A percentile compares a stretch with the other conserved stretches of the same genome.
Conservation (phyloP, 2,113 vertebrate genomes). For the Chauna torquata region DNA sequence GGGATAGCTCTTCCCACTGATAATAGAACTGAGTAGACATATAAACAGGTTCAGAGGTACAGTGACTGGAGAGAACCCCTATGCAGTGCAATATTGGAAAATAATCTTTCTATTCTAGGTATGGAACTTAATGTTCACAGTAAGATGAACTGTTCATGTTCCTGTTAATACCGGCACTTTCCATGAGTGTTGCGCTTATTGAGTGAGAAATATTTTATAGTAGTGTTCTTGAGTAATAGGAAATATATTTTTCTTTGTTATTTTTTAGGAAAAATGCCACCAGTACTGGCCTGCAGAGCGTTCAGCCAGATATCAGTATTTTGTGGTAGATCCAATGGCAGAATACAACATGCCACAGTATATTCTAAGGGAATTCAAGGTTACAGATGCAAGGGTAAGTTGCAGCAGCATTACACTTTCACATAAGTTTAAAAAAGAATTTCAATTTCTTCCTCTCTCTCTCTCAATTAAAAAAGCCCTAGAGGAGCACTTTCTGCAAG, state of each 20-base stretch:
- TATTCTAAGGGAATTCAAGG: slow-evolving; percentile 98
- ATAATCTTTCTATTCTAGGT: not conserved
- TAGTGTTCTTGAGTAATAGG: not conserved
- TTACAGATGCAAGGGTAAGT: slow-evolving; percentile 98
- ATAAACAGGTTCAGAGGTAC: not conserved
- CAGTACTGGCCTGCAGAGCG: slow-evolving; percentile 99
- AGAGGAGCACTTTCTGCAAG: not conserved
- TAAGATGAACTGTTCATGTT: not conserved
- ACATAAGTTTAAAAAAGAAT: not conserved
- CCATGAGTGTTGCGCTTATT: not conserved
- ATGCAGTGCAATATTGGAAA: not conserved
- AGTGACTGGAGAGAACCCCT: fast-evolving
- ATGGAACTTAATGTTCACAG: not conserved
- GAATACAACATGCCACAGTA: slow-evolving; percentile 99
- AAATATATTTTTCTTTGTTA: not conserved
- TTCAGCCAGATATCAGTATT: slow-evolving; percentile 98
- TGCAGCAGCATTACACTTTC: not conserved
- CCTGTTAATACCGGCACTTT: not conserved
- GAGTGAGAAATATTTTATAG: not conserved
- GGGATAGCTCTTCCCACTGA: not conserved
- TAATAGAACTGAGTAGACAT: not conserved
- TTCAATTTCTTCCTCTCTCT: not conserved
- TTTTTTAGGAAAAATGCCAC: slow-evolving; percentile 95
- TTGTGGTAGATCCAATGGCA: slow-evolving; percentile 99
- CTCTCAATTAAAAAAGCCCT: not conserved